Evolutionary conservation across 2,113 vertebrate genomes (phyloP).

Genomic region (Amphiprion percula): DNA sequence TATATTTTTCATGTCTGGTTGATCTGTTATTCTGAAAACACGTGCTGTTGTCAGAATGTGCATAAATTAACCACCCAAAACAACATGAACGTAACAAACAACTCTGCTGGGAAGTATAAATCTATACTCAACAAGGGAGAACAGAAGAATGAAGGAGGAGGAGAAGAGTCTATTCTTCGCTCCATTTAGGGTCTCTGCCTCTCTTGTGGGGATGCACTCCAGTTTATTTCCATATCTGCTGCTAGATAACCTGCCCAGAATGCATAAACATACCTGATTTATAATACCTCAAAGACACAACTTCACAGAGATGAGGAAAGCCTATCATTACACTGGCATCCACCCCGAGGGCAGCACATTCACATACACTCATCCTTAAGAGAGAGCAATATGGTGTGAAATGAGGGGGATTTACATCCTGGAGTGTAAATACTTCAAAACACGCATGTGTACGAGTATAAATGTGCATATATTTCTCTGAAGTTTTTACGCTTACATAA

Average conservation of each 20-base stretch:
- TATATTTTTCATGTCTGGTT: neutral
- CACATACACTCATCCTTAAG: neutral
- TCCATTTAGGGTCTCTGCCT: slow-evolving; percentile 71
- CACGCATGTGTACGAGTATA: neutral
- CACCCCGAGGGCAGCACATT: neutral
- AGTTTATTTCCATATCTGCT: slow-evolving; percentile 55
- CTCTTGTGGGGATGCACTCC: slow-evolving; percentile 29
- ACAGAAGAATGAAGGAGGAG: slow-evolving; percentile 20
- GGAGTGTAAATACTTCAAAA: slow-evolving; percentile 37
- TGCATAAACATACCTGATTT: slow-evolving; percentile 59
- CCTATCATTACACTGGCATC: slow-evolving; percentile 10
- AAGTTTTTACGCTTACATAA: neutral
- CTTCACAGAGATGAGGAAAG: slow-evolving; percentile 24
- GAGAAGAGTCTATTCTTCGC: slow-evolving; percentile 25
- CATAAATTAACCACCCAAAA: neutral
- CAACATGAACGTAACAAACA: slow-evolving; percentile 2
- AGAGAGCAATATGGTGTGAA: slow-evolving; percentile 25
- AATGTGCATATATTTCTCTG: no score
- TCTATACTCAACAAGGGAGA: slow-evolving; percentile 12
- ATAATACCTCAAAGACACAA: slow-evolving; percentile 27
- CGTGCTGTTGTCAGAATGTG: neutral
- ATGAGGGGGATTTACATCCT: slow-evolving; percentile 46
- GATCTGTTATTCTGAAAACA: neutral
- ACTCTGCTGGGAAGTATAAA: slow-evolving; percentile 42
- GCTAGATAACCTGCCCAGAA: slow-evolving; percentile 46